Evolutionary conservation across 2,888 invertebrate species (phyloP).

Genomic region (Hybos culiciformis): DNA sequence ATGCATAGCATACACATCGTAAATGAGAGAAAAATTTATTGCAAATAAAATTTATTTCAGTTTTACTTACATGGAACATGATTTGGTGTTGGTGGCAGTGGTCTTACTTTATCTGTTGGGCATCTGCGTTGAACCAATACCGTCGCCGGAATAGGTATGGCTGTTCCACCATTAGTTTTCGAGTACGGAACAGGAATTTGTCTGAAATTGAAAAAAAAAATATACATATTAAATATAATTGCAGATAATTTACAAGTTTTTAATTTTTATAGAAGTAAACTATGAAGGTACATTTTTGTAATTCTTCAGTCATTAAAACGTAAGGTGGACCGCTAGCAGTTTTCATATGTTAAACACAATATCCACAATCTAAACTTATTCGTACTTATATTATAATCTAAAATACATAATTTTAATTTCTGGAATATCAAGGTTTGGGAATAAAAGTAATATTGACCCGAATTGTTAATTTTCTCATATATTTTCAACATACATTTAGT

Average conservation of each 20-base stretch:
- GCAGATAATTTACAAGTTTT: not conserved
- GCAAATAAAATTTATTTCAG: not conserved
- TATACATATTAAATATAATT: constrained; percentile 3
- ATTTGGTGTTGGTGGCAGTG: constrained; percentile 53
- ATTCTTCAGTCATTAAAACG: not conserved
- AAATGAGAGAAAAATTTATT: too few relatives aligned
- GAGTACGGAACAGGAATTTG: constrained; percentile 51
- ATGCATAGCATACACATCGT: too few relatives aligned
- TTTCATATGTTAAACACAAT: too few relatives aligned
- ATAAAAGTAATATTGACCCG: too few relatives aligned
- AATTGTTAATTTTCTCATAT: too few relatives aligned
- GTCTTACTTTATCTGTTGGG: constrained; percentile 65
- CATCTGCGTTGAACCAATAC: constrained; percentile 62
- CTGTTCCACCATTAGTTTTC: constrained; percentile 48
- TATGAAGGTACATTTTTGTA: not conserved
- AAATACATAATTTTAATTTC: too few relatives aligned
- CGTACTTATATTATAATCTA: too few relatives aligned
- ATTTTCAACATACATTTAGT: too few relatives aligned
- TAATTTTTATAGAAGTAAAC: not conserved
- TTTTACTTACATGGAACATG: constrained; percentile 37
- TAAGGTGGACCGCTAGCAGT: not conserved
- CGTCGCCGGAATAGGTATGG: constrained; percentile 67
- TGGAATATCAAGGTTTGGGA: too few relatives aligned
- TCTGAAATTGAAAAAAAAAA: constrained; percentile 38
- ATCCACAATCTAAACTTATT: too few relatives aligned